Base-by-base conservation (phyloP, 2,797 vertebrate species). In the Fistularia tabacaria region DNA sequence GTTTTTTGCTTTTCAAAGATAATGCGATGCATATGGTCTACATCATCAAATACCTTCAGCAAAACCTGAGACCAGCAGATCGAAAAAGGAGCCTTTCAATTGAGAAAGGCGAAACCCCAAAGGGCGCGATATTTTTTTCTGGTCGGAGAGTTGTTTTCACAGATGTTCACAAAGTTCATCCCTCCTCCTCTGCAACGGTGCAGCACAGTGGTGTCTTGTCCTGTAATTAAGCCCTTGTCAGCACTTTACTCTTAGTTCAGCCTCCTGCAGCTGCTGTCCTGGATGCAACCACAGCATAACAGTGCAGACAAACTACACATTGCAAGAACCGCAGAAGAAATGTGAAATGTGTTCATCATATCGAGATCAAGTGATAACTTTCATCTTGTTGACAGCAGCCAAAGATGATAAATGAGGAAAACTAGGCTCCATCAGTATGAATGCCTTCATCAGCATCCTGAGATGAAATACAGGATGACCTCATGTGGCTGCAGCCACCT, bases 391-490 rank as follows among this genome's bases (percentile, higher is more conserved):
- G 61, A 50, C 52, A 62, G 7, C 59, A 36, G 49, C 43, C 57
- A 53, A 9, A 3, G 47, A 59, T 74, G 71, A 80, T 74, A 10
- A 54, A 80, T 39, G 61, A 77, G 64, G 54, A 46, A 1, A 51
- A 56, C 46, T 53, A 15, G 44, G 59, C 49, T 10, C 39, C n/a
- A 49, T 25, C 36, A 59, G 50, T 50, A 11, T 52, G 52, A 38
- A 13, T 36, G 47, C 14, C 25, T 74, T 72, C 62, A 64, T 57
- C 50, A 62, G 38, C 65, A 43, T n/a, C 0, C 14, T 10, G 48
- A 70, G 14, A 66, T 68, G 50, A 72, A 73, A 59, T 37, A 60
- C 52, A 76, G 76, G 73, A 73, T 76, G 67, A 81, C 71, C 68
- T 62, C n/a, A 10, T 25, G 36, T 53, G 51, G 36, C 14, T n/a